Percentiles rank a stretch among this genome's conserved stretches.
These are phyloP conservation scores for Torymus texanus DNA, from an alignment of 2,888 invertebrate species.

Conservation along the genomic window DNA sequence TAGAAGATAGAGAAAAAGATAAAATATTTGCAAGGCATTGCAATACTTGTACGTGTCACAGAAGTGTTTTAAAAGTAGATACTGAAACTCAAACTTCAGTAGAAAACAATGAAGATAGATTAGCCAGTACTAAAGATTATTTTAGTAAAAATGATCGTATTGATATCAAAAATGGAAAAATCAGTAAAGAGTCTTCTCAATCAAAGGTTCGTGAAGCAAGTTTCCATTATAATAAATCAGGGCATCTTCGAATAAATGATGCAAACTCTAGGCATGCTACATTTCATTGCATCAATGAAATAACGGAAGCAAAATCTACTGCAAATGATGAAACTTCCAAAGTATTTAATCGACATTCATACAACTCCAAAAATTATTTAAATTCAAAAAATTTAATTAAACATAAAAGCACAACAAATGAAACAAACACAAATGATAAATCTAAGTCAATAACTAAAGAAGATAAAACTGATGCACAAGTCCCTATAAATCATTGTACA, in stretches of 20 bases:
- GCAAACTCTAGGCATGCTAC: constrained; percentile 45
- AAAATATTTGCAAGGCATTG: constrained; percentile 87
- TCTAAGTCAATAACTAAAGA: constrained; percentile 31
- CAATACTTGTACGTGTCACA: constrained; percentile 85
- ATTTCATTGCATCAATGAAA: constrained; percentile 53
- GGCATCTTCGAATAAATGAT: constrained; percentile 52
- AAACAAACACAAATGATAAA: constrained; percentile 55
- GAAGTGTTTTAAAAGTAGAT: constrained; percentile 69
- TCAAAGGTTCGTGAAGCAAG: constrained; percentile 56
- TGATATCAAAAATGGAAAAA: constrained; percentile 47
- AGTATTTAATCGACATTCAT: constrained; percentile 47
- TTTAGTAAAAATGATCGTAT: constrained; percentile 45
- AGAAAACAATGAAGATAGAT: constrained; percentile 29
- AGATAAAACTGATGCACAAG: background rate
- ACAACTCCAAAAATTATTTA: constrained; percentile 49
- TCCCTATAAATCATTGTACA: constrained; percentile 47
- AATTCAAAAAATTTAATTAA: constrained; percentile 56
- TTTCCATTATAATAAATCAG: constrained; percentile 56
- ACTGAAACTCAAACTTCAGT: constrained; percentile 68
- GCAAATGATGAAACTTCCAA: constrained; percentile 56
- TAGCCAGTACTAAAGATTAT: constrained; percentile 47
- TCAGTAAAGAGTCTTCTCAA: constrained; percentile 58
- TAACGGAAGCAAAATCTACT: constrained; percentile 48
- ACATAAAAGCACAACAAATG: constrained; percentile 54
- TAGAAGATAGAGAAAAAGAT: constrained; percentile 91